Evolutionary conservation across 2,113 vertebrate genomes (phyloP).

Genomic region (Clarias magur): DNA sequence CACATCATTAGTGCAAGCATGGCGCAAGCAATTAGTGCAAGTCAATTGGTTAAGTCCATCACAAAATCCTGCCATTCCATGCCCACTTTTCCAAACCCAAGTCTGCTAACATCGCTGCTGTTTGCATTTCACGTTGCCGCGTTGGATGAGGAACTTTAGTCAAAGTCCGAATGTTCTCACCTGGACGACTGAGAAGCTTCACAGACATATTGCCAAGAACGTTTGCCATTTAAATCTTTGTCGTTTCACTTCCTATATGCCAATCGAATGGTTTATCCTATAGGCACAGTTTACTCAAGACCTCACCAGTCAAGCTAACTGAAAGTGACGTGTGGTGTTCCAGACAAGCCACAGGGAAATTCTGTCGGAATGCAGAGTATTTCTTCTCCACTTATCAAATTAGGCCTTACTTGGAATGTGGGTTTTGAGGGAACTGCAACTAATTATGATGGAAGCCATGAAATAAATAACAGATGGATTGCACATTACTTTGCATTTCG

Average conservation of each 20-base stretch:
- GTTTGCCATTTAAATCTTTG: neutral
- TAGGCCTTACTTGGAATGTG: constrained; percentile 21
- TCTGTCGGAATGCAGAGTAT: constrained; percentile 8
- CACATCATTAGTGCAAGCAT: constrained; percentile 20
- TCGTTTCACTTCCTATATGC: neutral
- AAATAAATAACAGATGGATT: constrained; percentile 21
- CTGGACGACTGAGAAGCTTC: too few species aligned
- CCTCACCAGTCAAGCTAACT: constrained; percentile 1
- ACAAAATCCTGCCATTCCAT: neutral
- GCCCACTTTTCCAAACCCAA: neutral
- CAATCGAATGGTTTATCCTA: neutral
- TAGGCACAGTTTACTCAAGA: neutral
- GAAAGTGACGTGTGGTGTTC: constrained; percentile 1
- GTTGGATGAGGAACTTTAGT: too few species aligned
- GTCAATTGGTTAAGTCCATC: neutral
- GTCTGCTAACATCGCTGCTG: neutral
- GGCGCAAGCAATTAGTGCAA: neutral
- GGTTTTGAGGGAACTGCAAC: constrained; percentile 32
- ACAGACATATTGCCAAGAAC: too few species aligned
- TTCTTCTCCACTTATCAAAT: constrained; percentile 35
- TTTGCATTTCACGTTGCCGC: neutral
- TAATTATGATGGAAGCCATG: constrained; percentile 29
- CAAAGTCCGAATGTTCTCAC: too few species aligned
- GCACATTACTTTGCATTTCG: neutral
- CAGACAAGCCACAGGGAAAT: neutral